phyloP scores from a whole-genome alignment of 1,140 invertebrate species.

The Drosophila sp. region DNA sequence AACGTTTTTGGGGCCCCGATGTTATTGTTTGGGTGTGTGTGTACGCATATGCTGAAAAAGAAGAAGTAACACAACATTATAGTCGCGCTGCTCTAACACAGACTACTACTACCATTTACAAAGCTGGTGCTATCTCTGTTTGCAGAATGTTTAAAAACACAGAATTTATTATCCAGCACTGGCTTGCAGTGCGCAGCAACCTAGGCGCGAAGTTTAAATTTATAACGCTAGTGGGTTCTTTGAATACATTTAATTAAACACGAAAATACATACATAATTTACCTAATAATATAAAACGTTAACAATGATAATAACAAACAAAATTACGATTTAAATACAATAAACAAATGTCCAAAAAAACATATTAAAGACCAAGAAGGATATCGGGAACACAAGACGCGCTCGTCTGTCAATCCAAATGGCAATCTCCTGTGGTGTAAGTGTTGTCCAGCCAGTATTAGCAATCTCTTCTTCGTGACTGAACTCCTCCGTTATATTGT shows the following conservation, averaged over 20 bases:
- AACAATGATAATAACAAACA: conserved; percentile 1
- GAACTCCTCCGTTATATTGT: conserved; percentile 31
- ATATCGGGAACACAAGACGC: conserved; percentile 90
- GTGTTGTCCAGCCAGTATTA: conserved; percentile 89
- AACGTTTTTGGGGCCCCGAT: conserved; percentile 65
- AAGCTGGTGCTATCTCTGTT: conserved; percentile 30
- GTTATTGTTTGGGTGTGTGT: conserved; percentile 68
- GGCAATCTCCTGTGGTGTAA: conserved; percentile 94
- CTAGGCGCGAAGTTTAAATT: conserved; percentile 24
- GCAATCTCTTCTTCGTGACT: conserved; percentile 50
- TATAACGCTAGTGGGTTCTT: neutral
- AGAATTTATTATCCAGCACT: conserved; percentile 35
- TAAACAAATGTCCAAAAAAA: conserved; percentile 93
- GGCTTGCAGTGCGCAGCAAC: conserved; percentile 27
- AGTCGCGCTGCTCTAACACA: conserved; percentile 49
- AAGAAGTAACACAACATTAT: conserved; percentile 27
- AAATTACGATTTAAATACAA: conserved; percentile 54
- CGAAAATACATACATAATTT: conserved; percentile 15
- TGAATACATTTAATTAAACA: conserved; percentile 12
- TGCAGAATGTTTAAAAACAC: conserved; percentile 22
- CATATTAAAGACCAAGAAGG: conserved; percentile 92
- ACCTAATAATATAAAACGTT: conserved; percentile 18
- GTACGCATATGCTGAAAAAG: conserved; percentile 52
- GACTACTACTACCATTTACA: neutral
- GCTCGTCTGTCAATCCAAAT: conserved; percentile 93